Percentiles rank a stretch among this genome's conserved stretches.
phyloP scores from a whole-genome alignment of 2,113 vertebrate species.

The Balaenoptera acutorostrata region DNA sequence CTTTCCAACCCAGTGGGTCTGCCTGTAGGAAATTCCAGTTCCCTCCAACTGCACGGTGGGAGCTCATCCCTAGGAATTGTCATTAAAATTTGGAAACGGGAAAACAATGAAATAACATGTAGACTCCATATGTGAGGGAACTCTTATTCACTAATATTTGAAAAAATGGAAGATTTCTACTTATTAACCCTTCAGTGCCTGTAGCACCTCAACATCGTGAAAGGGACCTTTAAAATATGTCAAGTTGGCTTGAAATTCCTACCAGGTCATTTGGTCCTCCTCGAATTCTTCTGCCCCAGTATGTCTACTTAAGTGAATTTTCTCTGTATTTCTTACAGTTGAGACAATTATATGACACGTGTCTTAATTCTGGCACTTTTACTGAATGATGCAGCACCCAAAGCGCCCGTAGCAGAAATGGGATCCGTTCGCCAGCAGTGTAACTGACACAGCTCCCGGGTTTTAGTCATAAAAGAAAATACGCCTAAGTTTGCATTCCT shows the following conservation, averaged over 20 bases:
- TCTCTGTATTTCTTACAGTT: not conserved
- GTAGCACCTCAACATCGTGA: not conserved
- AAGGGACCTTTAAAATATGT: not conserved
- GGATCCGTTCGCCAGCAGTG: not conserved
- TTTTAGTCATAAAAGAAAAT: not conserved
- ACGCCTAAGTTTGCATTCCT: not conserved
- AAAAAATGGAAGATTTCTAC: not conserved
- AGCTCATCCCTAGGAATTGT: not conserved
- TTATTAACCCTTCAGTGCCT: not conserved
- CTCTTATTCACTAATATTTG: not conserved
- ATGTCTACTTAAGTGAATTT: not conserved
- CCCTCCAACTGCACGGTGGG: not conserved
- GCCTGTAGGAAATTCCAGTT: not conserved
- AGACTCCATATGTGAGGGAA: not conserved
- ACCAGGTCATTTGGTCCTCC: not conserved
- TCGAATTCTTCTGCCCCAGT: not conserved
- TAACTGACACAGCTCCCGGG: not conserved
- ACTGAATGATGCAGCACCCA: not conserved
- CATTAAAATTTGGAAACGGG: not conserved
- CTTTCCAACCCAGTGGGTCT: not conserved
- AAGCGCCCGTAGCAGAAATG: not conserved
- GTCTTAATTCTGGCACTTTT: not conserved
- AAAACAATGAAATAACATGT: not conserved
- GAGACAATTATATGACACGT: not conserved
- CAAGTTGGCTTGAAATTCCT: conserved; percentile 25